These are phyloP conservation scores for Meloidogyne exigua DNA, from an alignment of 1,140 invertebrate species.

Conservation along the genomic window DNA sequence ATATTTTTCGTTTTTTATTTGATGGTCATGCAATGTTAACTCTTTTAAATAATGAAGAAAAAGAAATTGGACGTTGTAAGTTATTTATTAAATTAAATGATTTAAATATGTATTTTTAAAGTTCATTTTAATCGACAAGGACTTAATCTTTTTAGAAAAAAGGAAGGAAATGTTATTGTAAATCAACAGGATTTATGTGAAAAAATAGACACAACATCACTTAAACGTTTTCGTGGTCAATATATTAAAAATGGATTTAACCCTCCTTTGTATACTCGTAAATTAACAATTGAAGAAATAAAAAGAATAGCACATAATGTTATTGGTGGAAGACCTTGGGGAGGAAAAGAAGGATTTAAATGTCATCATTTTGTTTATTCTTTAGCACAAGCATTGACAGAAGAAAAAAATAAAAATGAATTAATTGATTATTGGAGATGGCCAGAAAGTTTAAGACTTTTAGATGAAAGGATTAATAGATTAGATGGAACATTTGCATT, in stretches of 20 bases:
- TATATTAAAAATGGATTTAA: conserved; percentile 3
- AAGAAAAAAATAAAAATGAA: background rate
- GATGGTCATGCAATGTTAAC: conserved; percentile 1
- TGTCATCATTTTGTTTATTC: conserved; percentile 2
- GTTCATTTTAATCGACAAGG: conserved; percentile 4
- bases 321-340: background rate
- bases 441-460: conserved; percentile 1
- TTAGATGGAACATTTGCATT: conserved; percentile 4
- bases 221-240: background rate
- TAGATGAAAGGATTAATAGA: background rate
- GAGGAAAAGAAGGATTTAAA: background rate
- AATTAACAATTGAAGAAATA: background rate
- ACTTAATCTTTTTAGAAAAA: background rate
- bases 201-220: background rate
- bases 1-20: conserved; percentile 2
- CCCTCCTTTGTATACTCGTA: background rate
- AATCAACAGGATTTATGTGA: background rate
- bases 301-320: background rate
- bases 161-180: background rate
- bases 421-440: background rate
- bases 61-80: background rate
- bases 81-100: background rate
- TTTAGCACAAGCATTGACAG: background rate
- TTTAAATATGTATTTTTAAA: background rate
- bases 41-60: background rate